These are phyloP conservation scores for Drosophila ananassae DNA, from an alignment of 1,140 invertebrate genomes.

Conservation along the genomic window DNA sequence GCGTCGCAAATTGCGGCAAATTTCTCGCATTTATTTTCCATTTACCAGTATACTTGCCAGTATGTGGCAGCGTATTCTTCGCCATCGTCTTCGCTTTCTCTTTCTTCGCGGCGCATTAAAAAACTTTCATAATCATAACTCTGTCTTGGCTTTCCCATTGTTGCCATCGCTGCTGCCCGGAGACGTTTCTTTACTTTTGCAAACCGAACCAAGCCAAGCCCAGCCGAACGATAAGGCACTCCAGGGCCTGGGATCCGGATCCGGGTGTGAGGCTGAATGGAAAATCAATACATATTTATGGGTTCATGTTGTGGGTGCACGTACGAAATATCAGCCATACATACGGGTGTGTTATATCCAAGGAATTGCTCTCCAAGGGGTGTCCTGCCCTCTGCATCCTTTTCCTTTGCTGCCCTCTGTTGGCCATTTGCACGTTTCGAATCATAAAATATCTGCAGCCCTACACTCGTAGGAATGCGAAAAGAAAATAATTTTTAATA, in stretches of 20 bases:
- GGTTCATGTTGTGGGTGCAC: conserved; percentile 73
- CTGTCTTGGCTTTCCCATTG: conserved; percentile 54
- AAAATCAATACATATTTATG: conserved; percentile 81
- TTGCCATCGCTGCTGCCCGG: conserved; percentile 31
- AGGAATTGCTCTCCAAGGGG: conserved; percentile 17
- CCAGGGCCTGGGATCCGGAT: not conserved
- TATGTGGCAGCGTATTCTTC: conserved; percentile 11
- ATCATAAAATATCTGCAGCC: conserved; percentile 60
- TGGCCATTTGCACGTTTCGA: conserved; percentile 59
- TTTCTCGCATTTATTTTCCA: conserved; percentile 64
- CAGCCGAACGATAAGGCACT: conserved; percentile 45
- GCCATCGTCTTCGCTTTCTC: too few relatives aligned
- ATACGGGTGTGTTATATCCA: conserved; percentile 48
- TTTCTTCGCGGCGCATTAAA: conserved; percentile 41
- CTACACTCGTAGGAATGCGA: conserved; percentile 34
- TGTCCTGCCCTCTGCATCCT: conserved; percentile 1
- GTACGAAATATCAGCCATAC: conserved; percentile 62
- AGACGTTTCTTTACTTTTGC: conserved; percentile 10
- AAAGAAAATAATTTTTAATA: conserved; percentile 55
- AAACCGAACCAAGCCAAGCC: not conserved
- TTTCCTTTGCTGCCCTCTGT: not conserved
- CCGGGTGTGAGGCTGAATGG: conserved; percentile 39
- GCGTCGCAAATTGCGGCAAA: conserved; percentile 64
- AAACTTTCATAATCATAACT: conserved; percentile 80
- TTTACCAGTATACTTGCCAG: conserved; percentile 27